Evolutionary conservation across 2,797 vertebrate genomes (phyloP), one percentile per base, ranked within the genome.

Genomic region (Hydrocynus forskahlii): DNA sequence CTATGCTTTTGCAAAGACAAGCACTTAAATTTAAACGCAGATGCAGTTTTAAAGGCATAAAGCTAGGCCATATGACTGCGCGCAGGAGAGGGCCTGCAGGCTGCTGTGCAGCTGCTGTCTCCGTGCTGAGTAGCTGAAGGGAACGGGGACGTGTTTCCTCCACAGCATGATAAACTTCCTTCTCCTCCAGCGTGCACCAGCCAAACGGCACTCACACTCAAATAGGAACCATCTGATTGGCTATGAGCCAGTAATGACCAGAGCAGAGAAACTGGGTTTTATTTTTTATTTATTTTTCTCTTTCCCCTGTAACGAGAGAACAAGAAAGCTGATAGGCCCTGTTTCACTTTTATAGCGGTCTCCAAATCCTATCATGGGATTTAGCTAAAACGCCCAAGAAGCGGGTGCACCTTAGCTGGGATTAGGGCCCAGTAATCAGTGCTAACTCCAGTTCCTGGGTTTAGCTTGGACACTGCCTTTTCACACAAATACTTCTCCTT

Each of bases 191-290:
- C 85, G 84, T 84, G 69, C 82, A 88, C 89, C 84, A 83, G 82
- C 86, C 83, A 85, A 60, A 74, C 75, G 79, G 76, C 76, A 54
- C 89, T 86, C 83, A 82, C 75, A 85, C 83, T 83, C 87, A 92
- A 93, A 93, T 93, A 89, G 86, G 86, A 92, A 91, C 87, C 93
- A 92, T 93, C 91, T 93, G 93, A 93, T 92, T 91, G 93, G 93
- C 87, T 7, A 21, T 0, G 25, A 71, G 90, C 92, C 91, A 93
- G 85, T 75, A 5, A 85, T 83, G 60, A 87, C 78, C 81, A 40
- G 73, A 81, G 48, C 40, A 75, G 57, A 67, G 50, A 66, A 43
- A 0, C 38, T 48, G 21, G 48, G 7, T 12, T 62, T 64, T 21
- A 8, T 12, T 71, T 63, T 52, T 52, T 71, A 25, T 52, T 29